Evolutionary conservation across 2,113 vertebrate species (phyloP), one percentile per base, ranked within the genome.

Genomic region (Pseudopipra pipra): DNA sequence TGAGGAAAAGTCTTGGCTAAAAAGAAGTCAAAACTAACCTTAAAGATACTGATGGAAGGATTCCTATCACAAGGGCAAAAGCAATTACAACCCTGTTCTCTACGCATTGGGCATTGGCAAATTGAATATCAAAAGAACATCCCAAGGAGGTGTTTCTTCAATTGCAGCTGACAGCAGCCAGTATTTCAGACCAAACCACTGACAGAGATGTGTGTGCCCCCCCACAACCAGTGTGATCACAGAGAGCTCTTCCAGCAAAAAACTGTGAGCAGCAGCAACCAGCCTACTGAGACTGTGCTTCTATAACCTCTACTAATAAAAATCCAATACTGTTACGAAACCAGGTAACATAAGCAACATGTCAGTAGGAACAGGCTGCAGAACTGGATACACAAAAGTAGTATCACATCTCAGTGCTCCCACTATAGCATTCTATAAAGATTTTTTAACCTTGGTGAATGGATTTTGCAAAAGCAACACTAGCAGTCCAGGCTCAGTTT

Each of bases 391-490:
- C 35, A 79, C 49, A 76, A 41, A 51, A 66, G 3, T 18, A 54
- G 9, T 18, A 3, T 62, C 41, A 11, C n/a, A 76, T 37, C 47
- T 67, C 70, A 55, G 58, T 0, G 0, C 16, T 54, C 30, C 17
- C 46, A 49, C 54, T 65, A 54, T 12, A 59, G 14, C 31, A 16
- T 33, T 22, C 35, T 22, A 5, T 21, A 4, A 9, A 61, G 44
- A 8, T 7, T 41, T 52, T 59, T 52, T 39, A 70, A 74, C 25
- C 16, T 77, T 5, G 2, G 30, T 47, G 67, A 55, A 90, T 2
- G 14, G 43, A 55, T 51, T 90, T 77, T 74, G 22, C 13, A 52
- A 35, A 66, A 89, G 37, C 31, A 49, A 19, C 16, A 14, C 25
- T 62, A 67, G 19, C 25, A 66, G 51, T 22, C 51, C 58, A 76